A percentile compares a stretch with the other conserved stretches of the same genome.
Conservation (phyloP, 2,888 invertebrate genomes). For the Eupithecia tripunctaria region DNA sequence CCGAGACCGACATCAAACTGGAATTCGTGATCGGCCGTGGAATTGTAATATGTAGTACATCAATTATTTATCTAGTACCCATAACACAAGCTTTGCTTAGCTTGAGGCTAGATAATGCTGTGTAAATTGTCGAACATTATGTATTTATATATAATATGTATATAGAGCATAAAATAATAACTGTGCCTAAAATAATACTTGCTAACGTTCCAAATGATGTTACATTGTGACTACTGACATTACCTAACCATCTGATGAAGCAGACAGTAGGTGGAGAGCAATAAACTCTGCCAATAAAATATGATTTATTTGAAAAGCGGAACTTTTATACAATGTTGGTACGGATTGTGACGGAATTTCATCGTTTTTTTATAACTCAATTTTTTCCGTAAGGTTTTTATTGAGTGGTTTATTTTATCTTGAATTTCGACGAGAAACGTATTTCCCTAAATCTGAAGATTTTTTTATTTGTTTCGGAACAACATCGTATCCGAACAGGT, state of each 20-base stretch:
- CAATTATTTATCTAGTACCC: too few relatives aligned
- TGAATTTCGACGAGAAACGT: neutral
- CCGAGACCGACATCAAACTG: too few relatives aligned
- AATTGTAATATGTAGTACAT: too few relatives aligned
- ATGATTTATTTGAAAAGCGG: slow-evolving; percentile 50
- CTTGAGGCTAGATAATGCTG: too few relatives aligned
- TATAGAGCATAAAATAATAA: too few relatives aligned
- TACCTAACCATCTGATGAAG: neutral
- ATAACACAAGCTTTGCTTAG: too few relatives aligned
- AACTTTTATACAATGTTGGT: slow-evolving; percentile 50
- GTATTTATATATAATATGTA: too few relatives aligned
- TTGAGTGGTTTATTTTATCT: slow-evolving; percentile 3
- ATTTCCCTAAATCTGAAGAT: neutral
- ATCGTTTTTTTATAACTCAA: slow-evolving; percentile 38
- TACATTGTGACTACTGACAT: slow-evolving; percentile 6
- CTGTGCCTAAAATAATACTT: too few relatives aligned
- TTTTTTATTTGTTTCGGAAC: neutral
- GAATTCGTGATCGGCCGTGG: too few relatives aligned
- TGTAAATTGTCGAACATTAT: too few relatives aligned
- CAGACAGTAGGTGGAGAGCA: slow-evolving; percentile 32
- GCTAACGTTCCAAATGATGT: neutral
- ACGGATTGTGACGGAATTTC: slow-evolving; percentile 42
- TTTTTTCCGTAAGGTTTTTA: slow-evolving; percentile 18
- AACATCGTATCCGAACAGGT: neutral
- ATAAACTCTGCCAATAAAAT: slow-evolving; percentile 50